These are phyloP conservation scores for Pluvianellus socialis DNA, from an alignment of 2,113 vertebrate genomes.

Conservation along the genomic window DNA sequence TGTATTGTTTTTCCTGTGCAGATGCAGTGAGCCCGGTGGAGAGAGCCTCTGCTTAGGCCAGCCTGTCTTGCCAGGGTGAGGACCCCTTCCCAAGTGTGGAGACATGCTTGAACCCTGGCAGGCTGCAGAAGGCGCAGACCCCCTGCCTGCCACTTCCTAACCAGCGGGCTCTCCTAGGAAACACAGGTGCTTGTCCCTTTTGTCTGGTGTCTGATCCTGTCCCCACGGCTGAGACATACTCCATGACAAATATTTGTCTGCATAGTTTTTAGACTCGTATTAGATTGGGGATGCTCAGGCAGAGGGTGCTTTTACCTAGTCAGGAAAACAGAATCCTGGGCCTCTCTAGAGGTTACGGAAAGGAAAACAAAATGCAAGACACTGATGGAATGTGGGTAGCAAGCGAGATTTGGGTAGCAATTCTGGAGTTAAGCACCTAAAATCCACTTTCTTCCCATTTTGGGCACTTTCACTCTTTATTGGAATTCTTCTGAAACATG, in stretches of 20 bases:
- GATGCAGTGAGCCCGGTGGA: neutral
- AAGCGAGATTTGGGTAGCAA: neutral
- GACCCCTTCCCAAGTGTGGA: neutral
- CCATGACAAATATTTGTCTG: neutral
- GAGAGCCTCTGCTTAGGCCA: neutral
- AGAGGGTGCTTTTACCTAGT: neutral
- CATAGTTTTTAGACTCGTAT: neutral
- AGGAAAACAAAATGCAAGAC: neutral
- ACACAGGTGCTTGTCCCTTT: neutral
- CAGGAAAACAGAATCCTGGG: neutral
- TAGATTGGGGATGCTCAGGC: neutral
- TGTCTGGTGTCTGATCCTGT: neutral
- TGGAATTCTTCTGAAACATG: neutral
- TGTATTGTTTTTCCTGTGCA: neutral
- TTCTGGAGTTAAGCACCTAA: neutral
- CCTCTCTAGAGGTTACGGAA: neutral
- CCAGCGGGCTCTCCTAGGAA: neutral
- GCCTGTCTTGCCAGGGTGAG: neutral
- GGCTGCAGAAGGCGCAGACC: neutral
- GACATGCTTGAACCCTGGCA: neutral
- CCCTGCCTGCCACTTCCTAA: rapidly evolving
- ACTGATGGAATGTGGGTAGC: neutral
- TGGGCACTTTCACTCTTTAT: neutral
- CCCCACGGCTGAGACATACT: rapidly evolving
- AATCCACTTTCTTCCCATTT: neutral